Conservation (phyloP, 2,888 invertebrate species). For the Nomada flava region DNA sequence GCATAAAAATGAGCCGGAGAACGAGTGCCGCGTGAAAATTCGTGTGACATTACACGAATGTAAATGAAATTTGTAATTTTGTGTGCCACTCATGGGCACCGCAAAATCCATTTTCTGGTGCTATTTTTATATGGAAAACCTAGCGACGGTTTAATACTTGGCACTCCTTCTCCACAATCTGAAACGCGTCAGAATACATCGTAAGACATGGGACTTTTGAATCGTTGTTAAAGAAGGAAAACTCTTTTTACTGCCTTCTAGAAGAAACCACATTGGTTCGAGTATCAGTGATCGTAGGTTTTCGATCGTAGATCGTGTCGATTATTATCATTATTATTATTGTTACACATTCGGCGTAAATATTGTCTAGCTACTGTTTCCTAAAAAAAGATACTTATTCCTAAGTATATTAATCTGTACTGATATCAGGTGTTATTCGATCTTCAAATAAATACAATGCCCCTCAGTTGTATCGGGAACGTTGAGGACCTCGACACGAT, state of each 20-base stretch:
- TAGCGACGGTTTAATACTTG: slow-evolving; percentile 57
- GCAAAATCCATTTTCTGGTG: slow-evolving; percentile 59
- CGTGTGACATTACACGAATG: slow-evolving; percentile 17
- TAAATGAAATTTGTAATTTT: slow-evolving; percentile 24
- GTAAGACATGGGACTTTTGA: slow-evolving; percentile 4
- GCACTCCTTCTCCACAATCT: slow-evolving; percentile 67
- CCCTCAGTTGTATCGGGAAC: not conserved
- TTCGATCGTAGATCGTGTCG: not conserved
- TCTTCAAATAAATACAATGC: not conserved
- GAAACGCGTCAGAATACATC: slow-evolving; percentile 29
- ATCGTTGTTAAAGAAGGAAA: not conserved
- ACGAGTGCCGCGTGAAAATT: slow-evolving; percentile 64
- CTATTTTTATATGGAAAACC: slow-evolving; percentile 70
- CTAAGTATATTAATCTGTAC: not conserved
- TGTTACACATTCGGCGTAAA: too few relatives aligned
- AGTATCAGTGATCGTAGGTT: not conserved
- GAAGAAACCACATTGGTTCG: not conserved
- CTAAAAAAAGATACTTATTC: too few relatives aligned
- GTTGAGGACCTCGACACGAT: not conserved
- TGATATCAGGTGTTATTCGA: not conserved
- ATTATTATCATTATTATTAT: not conserved
- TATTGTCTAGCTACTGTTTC: too few relatives aligned
- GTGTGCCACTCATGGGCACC: slow-evolving; percentile 14
- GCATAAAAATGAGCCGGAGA: slow-evolving; percentile 55
- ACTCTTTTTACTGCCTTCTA: slow-evolving; percentile 42